Evolutionary conservation across 1,140 invertebrate genomes (phyloP).

Genomic region (Pectinophora gossypiella): DNA sequence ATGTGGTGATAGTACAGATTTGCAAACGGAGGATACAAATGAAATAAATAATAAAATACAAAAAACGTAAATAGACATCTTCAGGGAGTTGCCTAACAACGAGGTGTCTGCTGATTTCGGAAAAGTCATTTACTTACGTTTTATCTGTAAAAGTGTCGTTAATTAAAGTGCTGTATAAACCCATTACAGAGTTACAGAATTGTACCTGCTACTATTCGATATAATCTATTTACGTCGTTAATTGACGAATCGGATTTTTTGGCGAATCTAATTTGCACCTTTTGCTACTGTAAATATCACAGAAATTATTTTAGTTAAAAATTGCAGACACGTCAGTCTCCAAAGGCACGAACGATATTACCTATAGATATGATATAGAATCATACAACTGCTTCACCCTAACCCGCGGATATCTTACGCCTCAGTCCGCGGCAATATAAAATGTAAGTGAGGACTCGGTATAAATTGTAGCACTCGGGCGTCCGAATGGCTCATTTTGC

Average conservation of each 20-base stretch:
- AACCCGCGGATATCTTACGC: conserved; percentile 6
- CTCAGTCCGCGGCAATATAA: conserved; percentile 10
- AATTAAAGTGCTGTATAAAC: no score
- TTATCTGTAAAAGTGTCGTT: no score
- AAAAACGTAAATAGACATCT: no score
- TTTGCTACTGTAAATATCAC: background rate
- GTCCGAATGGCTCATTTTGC: conserved; percentile 68
- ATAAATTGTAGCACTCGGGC: conserved; percentile 64
- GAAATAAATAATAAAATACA: no score
- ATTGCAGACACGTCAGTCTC: background rate
- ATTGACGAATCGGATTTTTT: background rate
- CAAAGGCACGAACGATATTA: background rate
- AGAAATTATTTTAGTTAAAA: background rate
- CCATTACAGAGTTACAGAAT: no score
- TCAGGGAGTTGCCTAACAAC: no score
- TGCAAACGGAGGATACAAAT: no score
- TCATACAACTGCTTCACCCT: background rate
- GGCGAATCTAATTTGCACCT: no score
- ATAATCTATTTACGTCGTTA: background rate
- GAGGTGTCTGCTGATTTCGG: no score
- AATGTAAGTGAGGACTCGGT: conserved; percentile 36
- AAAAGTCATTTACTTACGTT: no score
- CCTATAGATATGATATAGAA: background rate
- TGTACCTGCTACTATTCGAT: background rate
- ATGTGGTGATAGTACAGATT: no score